Base-by-base conservation (phyloP, 2,888 invertebrate genomes). In the Diabrotica balteata region DNA sequence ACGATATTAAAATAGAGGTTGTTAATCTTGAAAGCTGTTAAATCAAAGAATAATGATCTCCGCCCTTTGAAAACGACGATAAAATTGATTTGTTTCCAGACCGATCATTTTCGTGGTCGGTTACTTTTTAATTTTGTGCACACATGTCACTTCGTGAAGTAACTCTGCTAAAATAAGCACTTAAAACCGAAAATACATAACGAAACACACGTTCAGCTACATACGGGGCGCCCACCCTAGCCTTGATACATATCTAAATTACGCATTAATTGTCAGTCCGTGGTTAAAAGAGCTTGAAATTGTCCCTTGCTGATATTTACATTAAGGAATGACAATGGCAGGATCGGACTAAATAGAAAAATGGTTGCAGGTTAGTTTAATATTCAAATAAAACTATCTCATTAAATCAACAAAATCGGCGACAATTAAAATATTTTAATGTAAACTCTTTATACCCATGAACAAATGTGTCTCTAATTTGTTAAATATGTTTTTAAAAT, bases 201-300 rank as follows among this genome's bases (percentile, higher is more conserved):
- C 55, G 50, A 66, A 51, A 62, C 65, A 59, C 42, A 55, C 47
- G 58, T n/a, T 54, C 49, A 17, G 9, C 47, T 47, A 9, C 9
- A 47, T 9, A 10, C 47, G 47, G 47, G 47, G 45, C 66, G 45
- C 70, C 66, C 69, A 63, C 70, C 65, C 68, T 63, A 71, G 59
- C 59, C 68, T 75, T 72, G 83, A 83, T 84, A 82, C 82, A 81
- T 82, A 84, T 84, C 84, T 83, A 84, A 84, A 84, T 84, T 84
- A 82, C 78, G 71, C 74, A 80, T 82, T 84, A 84, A 84, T 84
- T 83, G 83, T 83, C 81, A 78, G 78, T 80, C 80, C 82, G 83
- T 83, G 84, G 80, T 83, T 84, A 84, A 84, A 83, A 84, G 84
- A 81, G 84, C 84, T 84, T 84, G 84, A 84, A 84, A 84, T 84